Conservation (phyloP, 2,797 vertebrate species). For the Leptoclinus maculatus region DNA sequence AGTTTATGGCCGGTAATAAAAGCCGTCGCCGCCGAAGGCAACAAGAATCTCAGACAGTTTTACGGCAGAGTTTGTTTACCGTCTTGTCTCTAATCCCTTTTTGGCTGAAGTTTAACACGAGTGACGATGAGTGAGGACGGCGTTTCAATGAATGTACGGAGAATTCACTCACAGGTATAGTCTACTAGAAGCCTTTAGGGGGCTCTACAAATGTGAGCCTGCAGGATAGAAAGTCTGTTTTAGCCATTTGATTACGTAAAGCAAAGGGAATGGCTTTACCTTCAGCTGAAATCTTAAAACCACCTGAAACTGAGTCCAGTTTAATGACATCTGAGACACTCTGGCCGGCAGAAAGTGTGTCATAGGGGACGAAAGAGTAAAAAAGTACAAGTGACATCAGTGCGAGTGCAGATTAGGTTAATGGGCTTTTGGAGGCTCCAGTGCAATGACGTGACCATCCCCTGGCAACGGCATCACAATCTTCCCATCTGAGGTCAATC, state of each 20-base stretch:
- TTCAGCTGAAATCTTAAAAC: conserved; percentile 44
- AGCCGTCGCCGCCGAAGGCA: conserved; percentile 30
- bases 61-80: conserved; percentile 55
- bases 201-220: conserved; percentile 7
- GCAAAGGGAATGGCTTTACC: conserved; percentile 38
- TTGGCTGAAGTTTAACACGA: background rate
- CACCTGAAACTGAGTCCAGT: conserved; percentile 27
- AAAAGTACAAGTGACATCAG: conserved; percentile 62
- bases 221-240: conserved; percentile 58
- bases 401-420: conserved; percentile 48
- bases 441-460: conserved; percentile 65
- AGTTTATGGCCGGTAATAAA: conserved; percentile 63
- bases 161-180: conserved; percentile 28
- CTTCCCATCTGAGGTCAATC: conserved; percentile 74
- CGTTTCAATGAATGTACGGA: conserved; percentile 25
- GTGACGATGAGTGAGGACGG: conserved; percentile 12
- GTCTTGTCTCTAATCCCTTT: conserved; percentile 41
- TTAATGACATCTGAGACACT: conserved; percentile 26
- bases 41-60: conserved; percentile 54
- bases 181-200: conserved; percentile 34
- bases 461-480: conserved; percentile 66
- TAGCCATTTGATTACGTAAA: conserved; percentile 45
- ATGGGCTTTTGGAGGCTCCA: conserved; percentile 49
- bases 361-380: conserved; percentile 21
- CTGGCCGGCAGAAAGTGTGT: conserved; percentile 29